These are phyloP conservation scores for Harmothoe impar DNA, from an alignment of 2,888 invertebrate species.

Conservation along the genomic window DNA sequence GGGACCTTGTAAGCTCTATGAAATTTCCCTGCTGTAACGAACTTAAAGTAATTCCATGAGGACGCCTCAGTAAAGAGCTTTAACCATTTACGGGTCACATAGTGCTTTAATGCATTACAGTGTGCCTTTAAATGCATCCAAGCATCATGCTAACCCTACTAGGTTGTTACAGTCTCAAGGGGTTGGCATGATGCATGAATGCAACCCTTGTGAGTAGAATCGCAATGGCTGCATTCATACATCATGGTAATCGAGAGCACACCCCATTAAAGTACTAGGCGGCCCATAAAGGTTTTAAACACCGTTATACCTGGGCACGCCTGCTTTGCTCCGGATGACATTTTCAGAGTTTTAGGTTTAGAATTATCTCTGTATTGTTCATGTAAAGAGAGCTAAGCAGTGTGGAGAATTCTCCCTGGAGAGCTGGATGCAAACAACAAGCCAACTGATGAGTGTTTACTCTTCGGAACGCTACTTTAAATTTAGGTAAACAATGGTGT, in stretches of 20 bases:
- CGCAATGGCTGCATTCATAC: no score
- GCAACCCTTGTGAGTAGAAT: no score
- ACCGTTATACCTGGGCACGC: background rate
- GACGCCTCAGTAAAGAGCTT: background rate
- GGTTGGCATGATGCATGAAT: no score
- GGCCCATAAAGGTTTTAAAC: background rate
- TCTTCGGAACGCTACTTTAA: background rate
- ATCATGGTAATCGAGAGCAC: no score
- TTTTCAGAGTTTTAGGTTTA: background rate
- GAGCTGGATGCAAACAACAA: no score
- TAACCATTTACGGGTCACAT: no score
- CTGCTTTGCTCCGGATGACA: background rate
- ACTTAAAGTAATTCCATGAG: constrained; percentile 11
- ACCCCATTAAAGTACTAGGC: no score
- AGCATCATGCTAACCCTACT: no score
- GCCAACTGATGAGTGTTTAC: no score
- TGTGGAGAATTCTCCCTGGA: background rate
- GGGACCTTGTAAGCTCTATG: background rate
- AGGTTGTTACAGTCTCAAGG: no score
- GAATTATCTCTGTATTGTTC: background rate
- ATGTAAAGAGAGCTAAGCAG: background rate
- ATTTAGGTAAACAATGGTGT: background rate
- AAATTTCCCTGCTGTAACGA: background rate
- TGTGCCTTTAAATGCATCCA: no score
- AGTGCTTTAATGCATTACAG: no score